Evolutionary conservation across 2,113 vertebrate genomes (phyloP).

Genomic region (Heterocephalus glaber): DNA sequence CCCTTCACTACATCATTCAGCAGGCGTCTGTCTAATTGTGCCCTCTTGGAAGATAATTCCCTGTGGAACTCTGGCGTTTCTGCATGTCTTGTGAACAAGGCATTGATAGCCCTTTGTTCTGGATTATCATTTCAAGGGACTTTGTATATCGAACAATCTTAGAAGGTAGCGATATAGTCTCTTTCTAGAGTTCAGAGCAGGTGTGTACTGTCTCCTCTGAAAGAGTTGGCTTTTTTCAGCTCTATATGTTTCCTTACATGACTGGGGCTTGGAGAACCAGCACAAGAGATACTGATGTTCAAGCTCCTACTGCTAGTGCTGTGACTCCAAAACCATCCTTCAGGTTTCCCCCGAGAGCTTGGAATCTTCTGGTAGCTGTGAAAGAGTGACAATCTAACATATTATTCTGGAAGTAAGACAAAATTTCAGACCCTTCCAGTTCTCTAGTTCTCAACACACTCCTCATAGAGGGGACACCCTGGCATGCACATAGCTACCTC

Average conservation of each 20-base stretch:
- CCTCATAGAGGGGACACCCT: not conserved
- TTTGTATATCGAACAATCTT: not conserved
- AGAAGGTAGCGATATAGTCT: not conserved
- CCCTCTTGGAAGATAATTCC: not conserved
- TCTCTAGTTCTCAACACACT: not conserved
- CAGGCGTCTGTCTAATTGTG: not conserved
- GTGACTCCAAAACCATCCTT: not conserved
- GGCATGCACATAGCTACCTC: not conserved
- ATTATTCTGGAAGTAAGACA: too few relatives aligned
- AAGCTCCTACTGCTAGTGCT: not conserved
- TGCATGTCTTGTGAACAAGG: not conserved
- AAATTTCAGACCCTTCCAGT: not conserved
- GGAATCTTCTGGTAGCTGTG: not conserved
- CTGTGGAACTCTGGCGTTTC: not conserved
- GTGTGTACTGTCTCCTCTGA: accelerated
- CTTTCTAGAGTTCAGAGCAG: not conserved
- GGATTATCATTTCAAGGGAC: not conserved
- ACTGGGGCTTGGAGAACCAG: not conserved
- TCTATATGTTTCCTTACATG: not conserved
- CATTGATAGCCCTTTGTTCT: not conserved
- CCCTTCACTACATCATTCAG: accelerated
- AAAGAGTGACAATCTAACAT: not conserved
- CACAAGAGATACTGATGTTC: not conserved
- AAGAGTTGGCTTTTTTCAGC: not conserved
- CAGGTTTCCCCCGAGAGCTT: not conserved